Percentiles rank a stretch among this genome's conserved stretches.
phyloP scores from a whole-genome alignment of 2,113 vertebrate genomes.

The Hippocampus mohnikei region DNA sequence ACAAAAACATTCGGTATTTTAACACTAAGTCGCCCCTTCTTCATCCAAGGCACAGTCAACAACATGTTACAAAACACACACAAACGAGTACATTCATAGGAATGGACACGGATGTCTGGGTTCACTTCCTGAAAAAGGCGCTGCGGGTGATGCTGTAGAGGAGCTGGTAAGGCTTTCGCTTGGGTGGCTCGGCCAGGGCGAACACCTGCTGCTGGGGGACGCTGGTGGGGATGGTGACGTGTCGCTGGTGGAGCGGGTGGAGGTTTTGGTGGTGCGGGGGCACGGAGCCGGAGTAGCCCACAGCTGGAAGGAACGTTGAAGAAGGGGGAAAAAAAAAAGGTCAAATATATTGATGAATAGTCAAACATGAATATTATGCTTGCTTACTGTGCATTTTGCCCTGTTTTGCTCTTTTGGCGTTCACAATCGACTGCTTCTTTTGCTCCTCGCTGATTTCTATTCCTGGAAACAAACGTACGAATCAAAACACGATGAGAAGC shows the following conservation, averaged over 20 bases:
- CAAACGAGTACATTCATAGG: conserved; percentile 32
- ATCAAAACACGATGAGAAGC: neutral
- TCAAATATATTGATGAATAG: neutral
- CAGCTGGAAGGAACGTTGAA: conserved; percentile 56
- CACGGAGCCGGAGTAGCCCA: conserved; percentile 75
- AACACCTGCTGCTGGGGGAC: conserved; percentile 95
- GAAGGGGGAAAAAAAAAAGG: neutral
- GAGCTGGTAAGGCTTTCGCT: conserved; percentile 86
- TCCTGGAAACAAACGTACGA: conserved; percentile 67
- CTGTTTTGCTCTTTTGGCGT: conserved; percentile 85
- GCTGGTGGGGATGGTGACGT: conserved; percentile 91
- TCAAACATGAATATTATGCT: neutral
- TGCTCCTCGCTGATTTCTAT: conserved; percentile 93
- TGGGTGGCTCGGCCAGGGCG: conserved; percentile 86
- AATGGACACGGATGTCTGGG: conserved; percentile 14
- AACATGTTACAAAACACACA: conserved; percentile 29
- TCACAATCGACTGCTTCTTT: conserved; percentile 89
- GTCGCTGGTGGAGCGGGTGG: conserved; percentile 90
- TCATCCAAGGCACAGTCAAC: conserved; percentile 43
- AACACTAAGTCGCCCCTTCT: conserved; percentile 54
- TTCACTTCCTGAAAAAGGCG: conserved; percentile 86
- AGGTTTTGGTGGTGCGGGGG: conserved; percentile 82
- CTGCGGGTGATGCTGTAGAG: conserved; percentile 87
- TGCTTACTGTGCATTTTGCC: conserved; percentile 88
- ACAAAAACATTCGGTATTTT: conserved; percentile 50